These are phyloP conservation scores for Pteropus rufus DNA, from an alignment of 2,797 vertebrate genomes.

Conservation along the genomic window DNA sequence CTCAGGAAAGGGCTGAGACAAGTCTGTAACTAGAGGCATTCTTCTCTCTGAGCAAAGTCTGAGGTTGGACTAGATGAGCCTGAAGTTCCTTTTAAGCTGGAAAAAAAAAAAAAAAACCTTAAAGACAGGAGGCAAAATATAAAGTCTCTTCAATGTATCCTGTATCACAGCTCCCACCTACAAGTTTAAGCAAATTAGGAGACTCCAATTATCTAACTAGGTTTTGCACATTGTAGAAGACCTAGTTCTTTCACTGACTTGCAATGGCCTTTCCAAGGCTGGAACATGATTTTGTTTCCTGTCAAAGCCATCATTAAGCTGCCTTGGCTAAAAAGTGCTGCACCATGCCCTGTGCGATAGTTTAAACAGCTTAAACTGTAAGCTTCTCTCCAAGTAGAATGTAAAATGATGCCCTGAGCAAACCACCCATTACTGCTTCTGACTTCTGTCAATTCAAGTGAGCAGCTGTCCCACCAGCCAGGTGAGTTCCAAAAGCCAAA, in stretches of 20 bases:
- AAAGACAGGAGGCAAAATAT: neutral
- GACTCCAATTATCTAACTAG: accelerated
- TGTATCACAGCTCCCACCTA: neutral
- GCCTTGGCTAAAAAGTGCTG: neutral
- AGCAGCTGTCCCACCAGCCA: slow-evolving; percentile 52
- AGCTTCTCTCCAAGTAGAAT: slow-evolving; percentile 32
- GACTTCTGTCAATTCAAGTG: neutral
- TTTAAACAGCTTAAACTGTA: neutral
- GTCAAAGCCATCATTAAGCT: neutral
- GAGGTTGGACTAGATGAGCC: neutral
- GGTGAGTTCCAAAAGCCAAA: slow-evolving; percentile 46
- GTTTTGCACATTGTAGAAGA: neutral
- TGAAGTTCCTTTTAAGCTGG: neutral
- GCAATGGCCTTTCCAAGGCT: neutral
- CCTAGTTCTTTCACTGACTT: neutral
- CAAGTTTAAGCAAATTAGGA: neutral
- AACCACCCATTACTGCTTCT: slow-evolving; percentile 23
- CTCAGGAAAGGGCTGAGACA: neutral
- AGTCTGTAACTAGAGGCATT: neutral
- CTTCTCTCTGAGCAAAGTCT: neutral
- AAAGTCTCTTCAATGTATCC: neutral
- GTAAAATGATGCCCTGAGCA: neutral
- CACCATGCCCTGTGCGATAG: accelerated
- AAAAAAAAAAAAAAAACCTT: neutral
- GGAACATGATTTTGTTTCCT: neutral